Evolutionary conservation across 2,113 vertebrate genomes (phyloP).

Genomic region (Tragelaphus buxtoni): DNA sequence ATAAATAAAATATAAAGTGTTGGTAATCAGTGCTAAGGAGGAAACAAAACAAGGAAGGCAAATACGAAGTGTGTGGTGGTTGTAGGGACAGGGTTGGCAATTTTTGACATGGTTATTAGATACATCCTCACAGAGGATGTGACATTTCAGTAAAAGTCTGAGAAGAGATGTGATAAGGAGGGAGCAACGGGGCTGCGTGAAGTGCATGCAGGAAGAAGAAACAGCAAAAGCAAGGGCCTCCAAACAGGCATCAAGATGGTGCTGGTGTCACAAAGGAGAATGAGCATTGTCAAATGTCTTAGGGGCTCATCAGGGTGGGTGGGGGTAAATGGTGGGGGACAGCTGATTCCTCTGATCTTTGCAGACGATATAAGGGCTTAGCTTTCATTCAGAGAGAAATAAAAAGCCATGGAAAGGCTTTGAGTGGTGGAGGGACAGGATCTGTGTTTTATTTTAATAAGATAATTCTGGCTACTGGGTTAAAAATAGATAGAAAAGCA

Average conservation of each 20-base stretch:
- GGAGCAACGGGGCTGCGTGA: rapidly evolving
- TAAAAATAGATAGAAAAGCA: background rate
- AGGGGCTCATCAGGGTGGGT: background rate
- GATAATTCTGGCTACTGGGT: background rate
- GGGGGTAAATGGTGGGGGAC: too few species aligned
- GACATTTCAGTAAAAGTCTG: background rate
- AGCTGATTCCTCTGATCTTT: background rate
- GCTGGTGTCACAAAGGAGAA: background rate
- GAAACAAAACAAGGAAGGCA: background rate
- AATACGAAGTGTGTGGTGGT: too few species aligned
- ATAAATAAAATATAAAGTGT: background rate
- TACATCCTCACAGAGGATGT: background rate
- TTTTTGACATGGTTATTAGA: background rate
- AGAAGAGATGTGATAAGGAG: background rate
- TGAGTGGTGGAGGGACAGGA: background rate
- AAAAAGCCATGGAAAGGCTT: background rate
- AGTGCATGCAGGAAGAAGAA: background rate
- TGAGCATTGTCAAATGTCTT: background rate
- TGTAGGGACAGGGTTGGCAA: background rate
- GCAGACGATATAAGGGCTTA: background rate
- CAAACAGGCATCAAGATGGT: background rate
- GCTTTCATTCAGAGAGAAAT: background rate
- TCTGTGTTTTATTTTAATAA: background rate
- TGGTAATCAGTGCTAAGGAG: background rate
- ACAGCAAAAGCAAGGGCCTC: background rate